phyloP scores from a whole-genome alignment of 2,888 invertebrate genomes.

The Watsonalla cultraria region DNA sequence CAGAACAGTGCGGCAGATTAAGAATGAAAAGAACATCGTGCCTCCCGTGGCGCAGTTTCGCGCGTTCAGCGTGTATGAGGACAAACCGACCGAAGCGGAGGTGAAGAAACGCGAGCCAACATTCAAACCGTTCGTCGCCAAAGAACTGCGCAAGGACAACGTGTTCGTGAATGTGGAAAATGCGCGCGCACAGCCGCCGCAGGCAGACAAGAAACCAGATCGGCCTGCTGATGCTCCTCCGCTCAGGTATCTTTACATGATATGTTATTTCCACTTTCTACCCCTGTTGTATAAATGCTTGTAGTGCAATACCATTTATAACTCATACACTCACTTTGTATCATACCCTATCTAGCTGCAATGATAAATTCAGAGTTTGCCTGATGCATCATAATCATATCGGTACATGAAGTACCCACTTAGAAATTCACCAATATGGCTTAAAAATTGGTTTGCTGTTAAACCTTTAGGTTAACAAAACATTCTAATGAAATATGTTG shows the following conservation, averaged over 20 bases:
- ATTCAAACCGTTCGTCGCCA: conserved; percentile 64
- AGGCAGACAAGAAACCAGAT: conserved; percentile 53
- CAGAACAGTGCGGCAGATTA: conserved; percentile 64
- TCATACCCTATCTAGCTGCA: no score
- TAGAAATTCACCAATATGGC: no score
- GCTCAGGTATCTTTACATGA: conserved; percentile 37
- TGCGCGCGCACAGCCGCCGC: conserved; percentile 32
- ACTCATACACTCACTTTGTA: no score
- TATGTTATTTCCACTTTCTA: no score
- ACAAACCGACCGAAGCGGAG: conserved; percentile 69
- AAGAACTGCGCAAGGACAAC: conserved; percentile 58
- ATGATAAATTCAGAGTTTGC: no score
- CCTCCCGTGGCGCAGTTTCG: conserved; percentile 85
- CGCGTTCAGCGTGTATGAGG: conserved; percentile 87
- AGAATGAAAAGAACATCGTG: conserved; percentile 72
- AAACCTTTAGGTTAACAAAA: no score
- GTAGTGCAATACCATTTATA: no score
- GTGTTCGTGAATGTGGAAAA: conserved; percentile 58
- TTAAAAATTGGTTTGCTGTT: no score
- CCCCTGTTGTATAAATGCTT: no score
- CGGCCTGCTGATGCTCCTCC: conserved; percentile 45
- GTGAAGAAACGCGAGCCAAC: conserved; percentile 64
- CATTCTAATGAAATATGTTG: no score
- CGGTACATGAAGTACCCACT: no score
- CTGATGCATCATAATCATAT: no score